Percentiles rank a stretch among this genome's conserved stretches.
phyloP scores from a whole-genome alignment of 2,888 invertebrate species.

The Pheosia tremula region DNA sequence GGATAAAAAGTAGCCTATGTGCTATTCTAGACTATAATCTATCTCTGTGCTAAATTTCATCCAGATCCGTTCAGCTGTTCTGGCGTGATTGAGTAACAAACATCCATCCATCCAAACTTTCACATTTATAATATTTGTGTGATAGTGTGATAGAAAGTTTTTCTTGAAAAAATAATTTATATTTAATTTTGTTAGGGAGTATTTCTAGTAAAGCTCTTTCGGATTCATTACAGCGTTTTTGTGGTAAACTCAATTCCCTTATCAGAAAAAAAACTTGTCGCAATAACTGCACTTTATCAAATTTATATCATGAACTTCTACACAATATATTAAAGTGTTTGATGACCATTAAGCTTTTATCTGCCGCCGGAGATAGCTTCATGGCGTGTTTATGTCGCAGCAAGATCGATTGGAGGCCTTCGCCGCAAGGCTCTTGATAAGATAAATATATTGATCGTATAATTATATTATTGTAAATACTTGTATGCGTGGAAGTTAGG shows the following conservation, averaged over 20 bases:
- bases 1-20: too few species aligned
- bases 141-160: too few species aligned
- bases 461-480: conserved; percentile 35
- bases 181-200: too few species aligned
- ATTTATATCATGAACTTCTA: conserved; percentile 43
- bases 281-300: conserved; percentile 29
- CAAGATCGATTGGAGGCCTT: conserved; percentile 52
- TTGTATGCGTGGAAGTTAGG: not conserved
- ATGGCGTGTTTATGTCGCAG: conserved; percentile 49
- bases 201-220: not conserved
- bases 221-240: conserved; percentile 12
- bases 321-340: conserved; percentile 46
- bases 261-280: conserved; percentile 29
- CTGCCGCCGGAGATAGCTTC: conserved; percentile 43
- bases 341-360: conserved; percentile 48
- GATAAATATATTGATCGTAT: conserved; percentile 49
- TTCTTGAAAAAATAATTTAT: too few species aligned
- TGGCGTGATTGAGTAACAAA: too few species aligned
- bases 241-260: conserved; percentile 12
- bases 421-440: conserved; percentile 49
- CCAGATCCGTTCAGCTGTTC: too few species aligned
- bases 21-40: too few species aligned
- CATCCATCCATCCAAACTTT: too few species aligned
- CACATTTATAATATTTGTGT: too few species aligned
- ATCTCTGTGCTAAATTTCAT: too few species aligned